Conservation (phyloP, 1,140 invertebrate genomes). For the Eueides isabella region DNA sequence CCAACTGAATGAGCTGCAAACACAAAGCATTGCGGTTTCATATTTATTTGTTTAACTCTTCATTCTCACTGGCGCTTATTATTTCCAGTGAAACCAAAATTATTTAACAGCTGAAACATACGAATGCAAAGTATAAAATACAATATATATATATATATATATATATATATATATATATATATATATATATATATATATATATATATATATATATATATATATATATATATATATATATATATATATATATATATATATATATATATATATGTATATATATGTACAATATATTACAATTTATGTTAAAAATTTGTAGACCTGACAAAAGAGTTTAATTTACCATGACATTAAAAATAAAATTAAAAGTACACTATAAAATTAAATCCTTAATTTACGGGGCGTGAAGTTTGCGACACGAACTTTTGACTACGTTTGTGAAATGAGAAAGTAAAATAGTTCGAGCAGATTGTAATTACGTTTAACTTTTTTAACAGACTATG, state of each 20-base stretch:
- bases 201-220: background rate
- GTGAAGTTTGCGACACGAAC: conserved; percentile 9
- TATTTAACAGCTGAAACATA: conserved; percentile 8
- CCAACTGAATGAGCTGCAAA: conserved; percentile 17
- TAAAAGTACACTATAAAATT: background rate
- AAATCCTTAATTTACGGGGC: background rate
- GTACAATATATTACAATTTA: too few relatives aligned
- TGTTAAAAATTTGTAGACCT: background rate
- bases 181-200: background rate
- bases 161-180: background rate
- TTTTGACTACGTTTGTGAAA: background rate
- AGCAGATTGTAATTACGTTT: background rate
- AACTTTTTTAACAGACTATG: background rate
- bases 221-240: background rate
- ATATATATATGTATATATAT: background rate
- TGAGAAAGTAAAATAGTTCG: background rate
- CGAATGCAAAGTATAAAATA: background rate
- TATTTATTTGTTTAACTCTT: conserved; percentile 23
- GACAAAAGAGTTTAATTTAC: background rate
- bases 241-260: background rate
- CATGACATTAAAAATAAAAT: background rate
- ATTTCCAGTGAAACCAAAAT: background rate
- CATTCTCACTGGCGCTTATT: conserved; percentile 5
- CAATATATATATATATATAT: background rate
- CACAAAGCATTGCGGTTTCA: conserved; percentile 6